Percentiles rank a stretch among this genome's conserved stretches.
Evolutionary conservation across 2,888 invertebrate species (phyloP).

Genomic region (Machimus rusticus): DNA sequence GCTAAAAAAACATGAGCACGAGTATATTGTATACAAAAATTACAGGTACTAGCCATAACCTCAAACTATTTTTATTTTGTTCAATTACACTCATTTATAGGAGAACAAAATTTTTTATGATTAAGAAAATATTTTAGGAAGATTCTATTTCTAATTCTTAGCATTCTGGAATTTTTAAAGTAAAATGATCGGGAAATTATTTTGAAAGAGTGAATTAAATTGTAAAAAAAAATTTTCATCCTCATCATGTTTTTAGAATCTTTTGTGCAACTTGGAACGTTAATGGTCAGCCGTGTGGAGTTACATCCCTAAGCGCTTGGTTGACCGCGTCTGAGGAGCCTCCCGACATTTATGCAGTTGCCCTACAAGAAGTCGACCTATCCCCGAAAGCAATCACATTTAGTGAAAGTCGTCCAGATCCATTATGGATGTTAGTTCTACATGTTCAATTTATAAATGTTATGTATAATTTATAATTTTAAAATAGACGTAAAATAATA

Average conservation of each 20-base stretch:
- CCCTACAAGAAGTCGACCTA: constrained; percentile 96
- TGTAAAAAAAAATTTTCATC: no score
- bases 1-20: constrained; percentile 59
- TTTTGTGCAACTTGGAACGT: constrained; percentile 99
- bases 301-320: constrained; percentile 79
- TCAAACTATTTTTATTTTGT: constrained; percentile 51
- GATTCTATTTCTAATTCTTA: no score
- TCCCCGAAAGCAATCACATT: constrained; percentile 96
- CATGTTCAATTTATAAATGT: not conserved
- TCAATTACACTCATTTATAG: no score
- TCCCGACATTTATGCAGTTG: constrained; percentile 95
- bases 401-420: constrained; percentile 90
- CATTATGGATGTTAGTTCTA: constrained; percentile 81
- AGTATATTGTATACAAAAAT: constrained; percentile 60
- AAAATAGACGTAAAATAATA: constrained; percentile 73
- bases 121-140: no score
- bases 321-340: constrained; percentile 79
- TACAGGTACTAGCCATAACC: constrained; percentile 53
- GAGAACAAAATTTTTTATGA: no score
- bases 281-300: constrained; percentile 85
- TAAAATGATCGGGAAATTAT: no score
- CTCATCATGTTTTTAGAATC: constrained; percentile 70
- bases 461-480: not conserved
- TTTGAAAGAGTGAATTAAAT: no score
- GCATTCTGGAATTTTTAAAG: no score